phyloP scores from a whole-genome alignment of 2,797 vertebrate genomes.

The Champsocephalus gunnari region DNA sequence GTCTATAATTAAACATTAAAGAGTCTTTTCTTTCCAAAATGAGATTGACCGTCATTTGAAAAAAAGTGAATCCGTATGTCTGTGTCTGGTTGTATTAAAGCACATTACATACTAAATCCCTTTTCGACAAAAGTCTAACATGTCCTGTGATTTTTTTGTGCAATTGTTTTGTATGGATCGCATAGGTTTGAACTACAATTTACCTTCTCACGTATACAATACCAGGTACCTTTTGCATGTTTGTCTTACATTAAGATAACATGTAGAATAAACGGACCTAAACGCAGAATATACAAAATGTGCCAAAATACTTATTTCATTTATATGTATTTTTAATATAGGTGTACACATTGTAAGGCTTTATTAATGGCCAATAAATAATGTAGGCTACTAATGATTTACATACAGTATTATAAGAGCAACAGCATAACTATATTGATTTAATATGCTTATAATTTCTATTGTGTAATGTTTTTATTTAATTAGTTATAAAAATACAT shows the following conservation, averaged over 20 bases:
- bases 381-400: no score
- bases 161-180: background rate
- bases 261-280: background rate
- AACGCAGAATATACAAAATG: no score
- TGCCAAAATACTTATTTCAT: background rate
- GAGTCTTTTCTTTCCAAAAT: conserved; percentile 19
- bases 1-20: conserved; percentile 41
- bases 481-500: no score
- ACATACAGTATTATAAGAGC: no score
- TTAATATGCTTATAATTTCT: no score
- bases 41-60: background rate
- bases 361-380: no score
- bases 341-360: no score
- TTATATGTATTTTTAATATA: background rate
- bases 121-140: background rate
- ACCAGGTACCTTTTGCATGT: background rate
- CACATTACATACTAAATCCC: background rate
- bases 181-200: background rate
- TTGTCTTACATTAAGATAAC: background rate
- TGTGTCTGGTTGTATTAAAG: background rate
- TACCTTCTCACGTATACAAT: background rate
- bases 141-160: background rate
- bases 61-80: background rate
- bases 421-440: no score
- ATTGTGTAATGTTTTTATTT: no score